These are phyloP conservation scores for Gallinago stenura DNA, from an alignment of 2,797 vertebrate species.

Conservation along the genomic window DNA sequence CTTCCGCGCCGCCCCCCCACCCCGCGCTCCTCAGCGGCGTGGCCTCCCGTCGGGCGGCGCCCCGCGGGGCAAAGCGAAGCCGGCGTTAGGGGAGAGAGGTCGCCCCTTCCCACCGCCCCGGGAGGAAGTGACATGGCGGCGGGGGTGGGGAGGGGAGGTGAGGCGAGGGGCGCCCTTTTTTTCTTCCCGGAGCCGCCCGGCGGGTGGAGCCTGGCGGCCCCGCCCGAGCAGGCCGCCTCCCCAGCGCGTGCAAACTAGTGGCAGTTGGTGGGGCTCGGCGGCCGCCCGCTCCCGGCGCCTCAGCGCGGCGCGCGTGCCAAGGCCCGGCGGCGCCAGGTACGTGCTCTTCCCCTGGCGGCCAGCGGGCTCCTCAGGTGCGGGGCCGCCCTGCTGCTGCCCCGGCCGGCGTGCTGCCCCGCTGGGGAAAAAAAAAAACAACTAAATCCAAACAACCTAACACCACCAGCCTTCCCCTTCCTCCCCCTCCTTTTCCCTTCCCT, in stretches of 20 bases:
- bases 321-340: constrained; percentile 71
- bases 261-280: constrained; percentile 21
- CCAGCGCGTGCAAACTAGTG: constrained; percentile 60
- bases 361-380: background rate
- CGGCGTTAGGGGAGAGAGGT: background rate
- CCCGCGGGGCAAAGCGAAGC: background rate
- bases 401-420: background rate
- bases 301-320: constrained; percentile 2
- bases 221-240: constrained; percentile 54
- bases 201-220: constrained; percentile 79
- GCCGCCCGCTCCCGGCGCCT: background rate
- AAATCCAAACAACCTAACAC: background rate
- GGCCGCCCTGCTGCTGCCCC: background rate
- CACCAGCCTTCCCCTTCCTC: too few species aligned
- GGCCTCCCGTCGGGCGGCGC: too few species aligned
- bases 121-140: constrained; percentile 80
- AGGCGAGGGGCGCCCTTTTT: constrained; percentile 61
- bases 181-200: constrained; percentile 69
- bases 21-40: background rate
- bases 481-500: background rate
- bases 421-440: background rate
- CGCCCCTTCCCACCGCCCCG: background rate
- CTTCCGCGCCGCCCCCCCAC: background rate
- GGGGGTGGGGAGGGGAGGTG: constrained; percentile 44
- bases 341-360: constrained; percentile 12